Base-by-base conservation (phyloP, 2,797 vertebrate genomes). In the Florisuga fusca region DNA sequence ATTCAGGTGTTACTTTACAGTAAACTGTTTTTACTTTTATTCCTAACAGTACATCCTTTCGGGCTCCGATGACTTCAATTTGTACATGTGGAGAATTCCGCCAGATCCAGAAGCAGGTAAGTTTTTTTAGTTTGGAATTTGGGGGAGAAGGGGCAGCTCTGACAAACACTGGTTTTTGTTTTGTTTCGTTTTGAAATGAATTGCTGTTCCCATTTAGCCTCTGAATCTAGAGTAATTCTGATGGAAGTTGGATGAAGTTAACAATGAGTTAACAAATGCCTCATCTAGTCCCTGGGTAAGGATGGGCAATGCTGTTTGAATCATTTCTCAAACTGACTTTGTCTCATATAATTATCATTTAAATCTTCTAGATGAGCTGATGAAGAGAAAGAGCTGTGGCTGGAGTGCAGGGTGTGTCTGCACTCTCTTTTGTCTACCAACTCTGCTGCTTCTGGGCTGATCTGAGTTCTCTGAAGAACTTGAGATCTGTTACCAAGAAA, bases 1-100 rank as follows among this genome's bases (percentile, higher is more conserved):
- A 85, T 83, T 85, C 12, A 36, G 33, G 7, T 69, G 18, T 45
- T 85, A 29, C 22, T 71, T 90, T 69, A 14, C 80, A 55, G 9
- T 96, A 93, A 97, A 92, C 36, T 63, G 14, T 48, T 82, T 87
- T 69, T 94, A 43, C 92, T 97, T 97, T 95, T 94, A 29, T 95
- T 95, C 78, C 93, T 94, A 96, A 97, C 98, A 99, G 99, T 99
- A 99, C 96, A 99, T 99, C 97, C 98, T 99, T 94, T 99, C 99
- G 59, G 99, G 99, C 54, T 99, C 99, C 20, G 99, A 99, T 91
- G 99, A 99, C 97, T 99, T 99, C 98, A 99, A 99, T 97, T 98
- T 99, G 77, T 99, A 99, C 97, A 99, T 99, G 99, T 99, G 99
- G 99, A 99, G 98, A 97, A 99, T 99, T 95, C 99, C 99, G 51